Conservation (phyloP, 1,140 invertebrate genomes). For the Hyles vespertilio region DNA sequence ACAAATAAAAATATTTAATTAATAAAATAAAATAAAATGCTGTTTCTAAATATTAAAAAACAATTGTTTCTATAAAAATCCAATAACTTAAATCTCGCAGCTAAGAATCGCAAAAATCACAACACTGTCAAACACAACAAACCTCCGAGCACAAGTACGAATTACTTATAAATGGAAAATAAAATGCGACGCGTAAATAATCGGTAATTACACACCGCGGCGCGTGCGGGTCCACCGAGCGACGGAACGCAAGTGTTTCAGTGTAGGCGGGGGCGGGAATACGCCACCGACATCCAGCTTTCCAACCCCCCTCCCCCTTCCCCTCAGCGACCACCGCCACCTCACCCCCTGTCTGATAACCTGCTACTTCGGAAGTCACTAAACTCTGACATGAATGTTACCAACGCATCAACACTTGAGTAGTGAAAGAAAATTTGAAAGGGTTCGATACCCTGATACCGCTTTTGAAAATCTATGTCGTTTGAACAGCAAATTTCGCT, state of each 20-base stretch:
- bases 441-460: slow-evolving; percentile 43
- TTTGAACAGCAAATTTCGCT: no score
- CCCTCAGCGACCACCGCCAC: slow-evolving; percentile 21
- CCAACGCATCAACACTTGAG: slow-evolving; percentile 53
- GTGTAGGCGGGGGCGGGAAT: slow-evolving; percentile 42
- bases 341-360: slow-evolving; percentile 59
- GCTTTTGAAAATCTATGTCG: slow-evolving; percentile 55
- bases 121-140: slow-evolving; percentile 53
- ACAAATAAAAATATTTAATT: no score
- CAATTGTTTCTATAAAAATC: no score
- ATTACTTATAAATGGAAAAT: slow-evolving; percentile 1
- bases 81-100: neutral
- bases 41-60: no score
- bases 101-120: slow-evolving; percentile 42
- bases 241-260: slow-evolving; percentile 48
- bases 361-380: slow-evolving; percentile 73
- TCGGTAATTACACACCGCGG: slow-evolving; percentile 8
- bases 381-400: slow-evolving; percentile 68
- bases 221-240: slow-evolving; percentile 52
- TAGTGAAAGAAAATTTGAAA: slow-evolving; percentile 66
- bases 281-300: slow-evolving; percentile 54
- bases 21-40: no score
- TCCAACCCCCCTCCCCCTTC: slow-evolving; percentile 20
- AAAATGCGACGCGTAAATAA: slow-evolving; percentile 34
- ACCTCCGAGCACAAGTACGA: slow-evolving; percentile 38